Conservation (phyloP, 2,113 vertebrate species). For the Tamias sibiricus region DNA sequence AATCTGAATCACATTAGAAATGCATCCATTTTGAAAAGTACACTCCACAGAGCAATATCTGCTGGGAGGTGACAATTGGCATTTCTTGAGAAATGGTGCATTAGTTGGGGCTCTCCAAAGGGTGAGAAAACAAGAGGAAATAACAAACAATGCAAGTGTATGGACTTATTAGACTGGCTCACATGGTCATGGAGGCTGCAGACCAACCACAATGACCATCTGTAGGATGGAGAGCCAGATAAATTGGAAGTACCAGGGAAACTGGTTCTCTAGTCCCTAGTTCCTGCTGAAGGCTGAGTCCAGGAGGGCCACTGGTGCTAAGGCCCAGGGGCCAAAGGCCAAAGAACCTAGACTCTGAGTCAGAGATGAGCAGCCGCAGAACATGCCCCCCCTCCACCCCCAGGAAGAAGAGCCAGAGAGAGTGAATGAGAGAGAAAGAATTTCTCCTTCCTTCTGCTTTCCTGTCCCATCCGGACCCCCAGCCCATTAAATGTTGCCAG, state of each 20-base stretch:
- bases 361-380: not conserved
- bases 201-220: not conserved
- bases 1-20: not conserved
- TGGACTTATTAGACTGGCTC: too few species aligned
- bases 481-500: not conserved
- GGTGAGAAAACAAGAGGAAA: not conserved
- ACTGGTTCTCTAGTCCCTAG: too few species aligned
- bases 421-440: not conserved
- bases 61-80: not conserved
- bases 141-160: not conserved
- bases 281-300: not conserved
- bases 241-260: not conserved
- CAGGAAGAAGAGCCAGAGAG: not conserved
- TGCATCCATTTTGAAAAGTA: not conserved
- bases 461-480: not conserved
- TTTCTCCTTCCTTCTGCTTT: not conserved
- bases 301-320: not conserved
- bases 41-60: not conserved
- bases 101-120: not conserved
- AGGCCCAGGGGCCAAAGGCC: not conserved
- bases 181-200: not conserved
- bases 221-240: not conserved
- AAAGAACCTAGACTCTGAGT: not conserved
- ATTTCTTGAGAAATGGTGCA: not conserved
- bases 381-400: too few species aligned